Evolutionary conservation across 1,140 invertebrate species (phyloP).

Genomic region (Nautilus pompilius): DNA sequence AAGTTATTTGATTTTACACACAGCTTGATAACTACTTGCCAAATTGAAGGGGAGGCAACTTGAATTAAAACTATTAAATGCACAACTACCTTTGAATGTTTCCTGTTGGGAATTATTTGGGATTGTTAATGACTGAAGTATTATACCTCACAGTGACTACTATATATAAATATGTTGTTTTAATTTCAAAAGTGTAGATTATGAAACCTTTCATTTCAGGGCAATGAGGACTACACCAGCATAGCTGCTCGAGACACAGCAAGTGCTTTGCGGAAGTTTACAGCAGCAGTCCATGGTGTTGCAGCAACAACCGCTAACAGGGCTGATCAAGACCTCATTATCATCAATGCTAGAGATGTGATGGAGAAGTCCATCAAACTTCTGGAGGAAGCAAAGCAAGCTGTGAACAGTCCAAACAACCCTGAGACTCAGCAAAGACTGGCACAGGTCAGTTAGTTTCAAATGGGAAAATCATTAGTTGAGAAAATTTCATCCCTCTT

Average conservation of each 20-base stretch:
- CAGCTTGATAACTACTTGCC: no score
- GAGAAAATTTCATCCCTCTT: no score
- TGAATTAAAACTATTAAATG: no score
- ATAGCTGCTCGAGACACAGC: slow-evolving; percentile 78
- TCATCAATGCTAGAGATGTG: slow-evolving; percentile 69
- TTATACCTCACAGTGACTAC: no score
- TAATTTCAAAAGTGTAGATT: no score
- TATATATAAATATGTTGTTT: no score
- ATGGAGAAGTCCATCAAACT: slow-evolving; percentile 71
- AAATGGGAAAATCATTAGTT: no score
- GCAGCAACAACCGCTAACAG: slow-evolving; percentile 66
- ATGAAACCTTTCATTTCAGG: slow-evolving; percentile 52
- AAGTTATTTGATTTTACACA: no score
- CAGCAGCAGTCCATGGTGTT: slow-evolving; percentile 70
- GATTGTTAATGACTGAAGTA: no score
- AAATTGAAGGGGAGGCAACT: no score
- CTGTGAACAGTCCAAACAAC: slow-evolving; percentile 64
- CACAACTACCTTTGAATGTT: no score
- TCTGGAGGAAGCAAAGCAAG: slow-evolving; percentile 73
- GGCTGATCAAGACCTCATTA: slow-evolving; percentile 60
- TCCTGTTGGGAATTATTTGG: no score
- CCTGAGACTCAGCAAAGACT: slow-evolving; percentile 63
- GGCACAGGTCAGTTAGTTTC: slow-evolving; percentile 61
- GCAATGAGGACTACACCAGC: slow-evolving; percentile 80
- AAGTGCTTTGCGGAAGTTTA: slow-evolving; percentile 67